Percentiles rank a stretch among this genome's conserved stretches.
These are phyloP conservation scores for Aldrovandia affinis DNA, from an alignment of 2,797 vertebrate genomes.

Conservation along the genomic window DNA sequence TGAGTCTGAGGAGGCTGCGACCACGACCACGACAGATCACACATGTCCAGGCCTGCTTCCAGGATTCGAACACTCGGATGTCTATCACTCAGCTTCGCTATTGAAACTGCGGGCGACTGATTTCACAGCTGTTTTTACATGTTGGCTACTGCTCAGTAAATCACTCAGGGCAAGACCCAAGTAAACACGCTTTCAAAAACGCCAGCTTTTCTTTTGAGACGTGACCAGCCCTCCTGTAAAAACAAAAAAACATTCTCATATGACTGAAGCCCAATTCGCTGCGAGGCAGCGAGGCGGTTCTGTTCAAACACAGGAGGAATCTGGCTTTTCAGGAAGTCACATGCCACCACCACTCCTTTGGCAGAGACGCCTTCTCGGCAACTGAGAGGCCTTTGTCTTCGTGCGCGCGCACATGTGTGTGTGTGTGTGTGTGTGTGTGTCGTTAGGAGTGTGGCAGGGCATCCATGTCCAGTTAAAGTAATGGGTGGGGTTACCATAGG, in stretches of 20 bases:
- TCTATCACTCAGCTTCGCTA: neutral
- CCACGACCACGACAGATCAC: neutral
- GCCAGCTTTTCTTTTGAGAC: neutral
- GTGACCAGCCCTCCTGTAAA: neutral
- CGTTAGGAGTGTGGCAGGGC: neutral
- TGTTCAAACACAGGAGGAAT: conserved; percentile 5
- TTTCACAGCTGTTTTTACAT: neutral
- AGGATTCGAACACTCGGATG: neutral
- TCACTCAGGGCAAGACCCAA: neutral
- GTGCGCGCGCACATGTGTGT: neutral
- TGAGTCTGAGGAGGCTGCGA: neutral
- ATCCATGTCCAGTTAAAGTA: neutral
- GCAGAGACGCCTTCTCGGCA: neutral
- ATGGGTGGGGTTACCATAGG: neutral
- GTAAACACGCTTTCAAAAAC: neutral
- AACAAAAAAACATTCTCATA: neutral
- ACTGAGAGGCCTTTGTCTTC: neutral
- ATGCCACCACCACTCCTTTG: neutral
- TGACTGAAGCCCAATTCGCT: neutral
- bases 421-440: neutral
- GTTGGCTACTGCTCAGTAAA: neutral
- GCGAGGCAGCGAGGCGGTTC: neutral
- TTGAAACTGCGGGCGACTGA: neutral
- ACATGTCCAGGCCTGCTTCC: neutral
- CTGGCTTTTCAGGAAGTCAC: neutral